A percentile compares a stretch with the other conserved stretches of the same genome.
phyloP scores from a whole-genome alignment of 2,113 vertebrate genomes.

The Hymenochirus boettgeri region DNA sequence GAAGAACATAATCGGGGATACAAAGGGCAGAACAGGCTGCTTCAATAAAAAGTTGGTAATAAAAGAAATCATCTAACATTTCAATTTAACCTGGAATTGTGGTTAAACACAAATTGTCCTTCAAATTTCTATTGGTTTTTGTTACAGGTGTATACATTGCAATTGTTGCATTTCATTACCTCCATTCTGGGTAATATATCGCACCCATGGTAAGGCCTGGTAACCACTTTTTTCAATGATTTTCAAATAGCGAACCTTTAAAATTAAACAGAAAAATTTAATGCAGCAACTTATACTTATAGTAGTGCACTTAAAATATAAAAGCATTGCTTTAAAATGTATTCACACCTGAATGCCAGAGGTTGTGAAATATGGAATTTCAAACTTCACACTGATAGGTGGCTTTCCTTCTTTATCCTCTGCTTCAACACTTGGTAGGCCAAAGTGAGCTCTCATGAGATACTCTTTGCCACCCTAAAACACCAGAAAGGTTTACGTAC shows the following conservation, averaged over 20 bases:
- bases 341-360: slow-evolving; percentile 90
- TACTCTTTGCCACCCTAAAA: slow-evolving; percentile 93
- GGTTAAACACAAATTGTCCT: no score
- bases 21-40: no score
- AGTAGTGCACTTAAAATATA: neutral
- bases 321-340: neutral
- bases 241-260: slow-evolving; percentile 89
- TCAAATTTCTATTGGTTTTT: no score
- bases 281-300: neutral
- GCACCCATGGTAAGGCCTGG: slow-evolving; percentile 82
- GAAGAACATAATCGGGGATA: no score
- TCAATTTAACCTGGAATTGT: no score
- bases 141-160: no score
- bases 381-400: slow-evolving; percentile 95
- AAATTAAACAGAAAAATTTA: slow-evolving; percentile 4
- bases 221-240: slow-evolving; percentile 98
- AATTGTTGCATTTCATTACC: no score
- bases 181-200: slow-evolving; percentile 96
- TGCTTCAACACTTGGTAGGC: slow-evolving; percentile 92
- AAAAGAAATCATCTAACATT: no score
- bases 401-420: slow-evolving; percentile 97
- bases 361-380: slow-evolving; percentile 97
- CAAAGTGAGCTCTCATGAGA: slow-evolving; percentile 94
- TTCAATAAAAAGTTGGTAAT: no score
- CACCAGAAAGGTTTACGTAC: no score